Base-by-base conservation (phyloP, 2,888 invertebrate genomes). In the Cheilosia urbana region DNA sequence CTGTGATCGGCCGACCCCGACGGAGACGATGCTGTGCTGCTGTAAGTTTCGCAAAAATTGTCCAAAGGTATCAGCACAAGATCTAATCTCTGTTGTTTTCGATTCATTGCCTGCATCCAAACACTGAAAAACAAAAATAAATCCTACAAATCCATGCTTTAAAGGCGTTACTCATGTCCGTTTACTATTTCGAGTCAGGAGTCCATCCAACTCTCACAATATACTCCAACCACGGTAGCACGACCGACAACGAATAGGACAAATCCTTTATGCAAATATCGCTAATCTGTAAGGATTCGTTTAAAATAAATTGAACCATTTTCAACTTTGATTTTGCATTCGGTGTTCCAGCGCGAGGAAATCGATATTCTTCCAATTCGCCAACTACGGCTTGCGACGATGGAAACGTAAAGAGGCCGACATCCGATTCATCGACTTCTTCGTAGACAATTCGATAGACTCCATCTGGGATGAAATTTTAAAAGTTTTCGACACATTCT, bases 171-270 rank as follows among this genome's bases (percentile, higher is more conserved):
- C 6, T 24, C 15, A 69, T 57, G 55, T 63, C 51, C 73, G 94
- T 96, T 95, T 93, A 98, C 98, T 95, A 96, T 89, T 96, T 95
- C 34, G 97, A 96, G 90, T 97, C 96, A 0, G 97, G 97, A 0
- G 97, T 97, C 99, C 99, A 99, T 0, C 98, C 99, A 15, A 97
- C 97, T 88, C 99, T 93, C 0, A 98, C 97, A 87, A 99, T 94
- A 92, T 99, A 99, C 90, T 99, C 99, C 93, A 97, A 95, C 97
- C 97, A 97, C 0, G 98, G 97, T 91, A 98, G 98, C 81, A 97
- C 94, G 69, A 95, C 95, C 58, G 95, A 94, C n/a, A 98, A 92
- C 0, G 96, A 95, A 89, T 95, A 96, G 58, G 95, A 94, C 87
- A 97, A 93, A 88, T 96, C 96, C 89, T 95, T 94, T 93, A 95